Base-by-base conservation (phyloP, 2,113 vertebrate species). In the Saccopteryx leptura region DNA sequence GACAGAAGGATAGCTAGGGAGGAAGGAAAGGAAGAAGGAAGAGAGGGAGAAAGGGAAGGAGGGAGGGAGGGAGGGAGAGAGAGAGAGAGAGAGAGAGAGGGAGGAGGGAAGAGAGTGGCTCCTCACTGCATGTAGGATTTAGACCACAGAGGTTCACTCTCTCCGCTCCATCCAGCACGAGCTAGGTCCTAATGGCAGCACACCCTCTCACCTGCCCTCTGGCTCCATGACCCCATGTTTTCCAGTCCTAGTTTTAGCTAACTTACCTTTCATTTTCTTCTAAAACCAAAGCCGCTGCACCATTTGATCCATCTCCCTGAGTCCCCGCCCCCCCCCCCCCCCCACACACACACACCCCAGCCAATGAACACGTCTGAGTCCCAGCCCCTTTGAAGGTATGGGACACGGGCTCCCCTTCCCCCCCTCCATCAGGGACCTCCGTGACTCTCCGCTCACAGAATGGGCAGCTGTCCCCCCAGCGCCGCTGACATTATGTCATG, bases 401-500 rank as follows among this genome's bases (percentile, higher is more conserved):
- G 11, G 66, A 46, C 7, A 56, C 1, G 0, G 2, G 50, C 4
- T 8, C 17, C 46, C 33, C 31, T 15, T 56, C 33, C 14, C 21
- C 7, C 14, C 26, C 9, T 28, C 0, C 10, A 0, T 1, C n/a
- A 92, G 10, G 10, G 33, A 80, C 2, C 11, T 24, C 2, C 48
- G 46, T n/a, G 8, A 60, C 7, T 2, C 13, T 23, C 60, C 9
- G 19, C 48, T 56, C 23, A 23, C 6, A 23, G 24, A 54, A 10
- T 23, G 33, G 0, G 11, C 2, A 4, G n/a, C 17, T 48, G 65
- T 65, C 26, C 46, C 50, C 61, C n/a, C 24, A 54, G 39, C 0
- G 23, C 7, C 1, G n/a, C 2, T n/a, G 19, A 9, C 11, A 54
- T 13, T 1, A 46, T 15, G 39, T 50, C 17, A 5, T 0, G 2